phyloP scores from a whole-genome alignment of 2,113 vertebrate genomes.

The Pygoscelis antarcticus region DNA sequence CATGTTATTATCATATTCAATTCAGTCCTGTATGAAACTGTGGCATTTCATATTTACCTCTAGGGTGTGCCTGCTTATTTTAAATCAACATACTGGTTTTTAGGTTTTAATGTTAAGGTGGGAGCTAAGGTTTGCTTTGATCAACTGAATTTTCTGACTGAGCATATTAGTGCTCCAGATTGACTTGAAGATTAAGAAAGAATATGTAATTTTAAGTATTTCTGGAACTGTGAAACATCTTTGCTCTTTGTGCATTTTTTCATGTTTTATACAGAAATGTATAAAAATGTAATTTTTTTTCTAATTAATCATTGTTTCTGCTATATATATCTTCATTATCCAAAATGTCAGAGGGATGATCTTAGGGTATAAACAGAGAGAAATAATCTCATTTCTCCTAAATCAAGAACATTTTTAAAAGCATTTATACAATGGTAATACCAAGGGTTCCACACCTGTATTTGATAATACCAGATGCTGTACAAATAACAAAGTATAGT shows the following conservation, averaged over 20 bases:
- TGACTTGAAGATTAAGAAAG: neutral
- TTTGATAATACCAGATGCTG: neutral
- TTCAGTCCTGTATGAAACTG: neutral
- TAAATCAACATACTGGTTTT: neutral
- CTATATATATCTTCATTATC: neutral
- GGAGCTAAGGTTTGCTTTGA: neutral
- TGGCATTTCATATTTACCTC: slow-evolving; percentile 19
- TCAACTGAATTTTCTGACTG: neutral
- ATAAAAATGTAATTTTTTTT: neutral
- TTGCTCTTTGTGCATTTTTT: neutral
- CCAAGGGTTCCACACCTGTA: neutral
- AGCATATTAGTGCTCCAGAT: neutral
- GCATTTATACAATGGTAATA: neutral
- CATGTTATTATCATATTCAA: neutral
- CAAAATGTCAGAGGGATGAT: neutral
- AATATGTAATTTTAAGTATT: neutral
- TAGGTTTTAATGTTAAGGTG: neutral
- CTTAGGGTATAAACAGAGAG: neutral
- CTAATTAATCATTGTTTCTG: neutral
- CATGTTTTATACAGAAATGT: neutral
- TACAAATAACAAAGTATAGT: neutral
- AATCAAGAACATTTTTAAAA: neutral
- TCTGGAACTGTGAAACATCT: neutral
- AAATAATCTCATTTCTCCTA: neutral
- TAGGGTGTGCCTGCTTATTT: neutral